phyloP scores from a whole-genome alignment of 1,140 invertebrate species.

The Aphis craccivora region DNA sequence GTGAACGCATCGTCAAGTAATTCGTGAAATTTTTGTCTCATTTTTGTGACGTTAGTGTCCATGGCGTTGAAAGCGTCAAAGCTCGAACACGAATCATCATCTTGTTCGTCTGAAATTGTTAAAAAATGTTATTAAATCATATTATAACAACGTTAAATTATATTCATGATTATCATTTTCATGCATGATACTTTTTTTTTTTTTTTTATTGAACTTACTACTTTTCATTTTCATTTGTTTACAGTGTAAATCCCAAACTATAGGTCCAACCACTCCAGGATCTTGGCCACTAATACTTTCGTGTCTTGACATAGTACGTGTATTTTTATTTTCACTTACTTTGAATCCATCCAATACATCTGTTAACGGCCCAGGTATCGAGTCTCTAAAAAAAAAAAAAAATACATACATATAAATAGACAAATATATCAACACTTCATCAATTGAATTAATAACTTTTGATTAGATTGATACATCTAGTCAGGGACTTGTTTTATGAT shows the following conservation, averaged over 20 bases:
- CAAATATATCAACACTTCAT: background rate
- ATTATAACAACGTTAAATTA: background rate
- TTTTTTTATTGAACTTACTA: conserved; percentile 35
- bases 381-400: conserved; percentile 62
- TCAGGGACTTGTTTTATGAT: background rate
- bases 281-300: conserved; percentile 71
- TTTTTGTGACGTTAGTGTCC: conserved; percentile 66
- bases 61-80: conserved; percentile 43
- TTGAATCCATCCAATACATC: conserved; percentile 47
- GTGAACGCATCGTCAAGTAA: conserved; percentile 74
- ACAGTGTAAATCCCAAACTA: conserved; percentile 80
- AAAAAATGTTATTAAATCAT: background rate
- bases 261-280: conserved; percentile 82
- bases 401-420: conserved; percentile 30
- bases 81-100: conserved; percentile 46
- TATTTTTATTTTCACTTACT: conserved; percentile 12
- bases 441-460: too few relatives aligned
- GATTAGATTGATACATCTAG: too few relatives aligned
- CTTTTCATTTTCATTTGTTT: conserved; percentile 64
- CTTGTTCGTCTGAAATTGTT: background rate
- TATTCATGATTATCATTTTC: too few relatives aligned
- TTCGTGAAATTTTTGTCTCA: conserved; percentile 72
- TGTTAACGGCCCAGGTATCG: conserved; percentile 52
- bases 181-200: background rate
- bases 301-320: conserved; percentile 65